Conservation (phyloP, 2,113 vertebrate genomes). For the Amphiprion ocellaris region DNA sequence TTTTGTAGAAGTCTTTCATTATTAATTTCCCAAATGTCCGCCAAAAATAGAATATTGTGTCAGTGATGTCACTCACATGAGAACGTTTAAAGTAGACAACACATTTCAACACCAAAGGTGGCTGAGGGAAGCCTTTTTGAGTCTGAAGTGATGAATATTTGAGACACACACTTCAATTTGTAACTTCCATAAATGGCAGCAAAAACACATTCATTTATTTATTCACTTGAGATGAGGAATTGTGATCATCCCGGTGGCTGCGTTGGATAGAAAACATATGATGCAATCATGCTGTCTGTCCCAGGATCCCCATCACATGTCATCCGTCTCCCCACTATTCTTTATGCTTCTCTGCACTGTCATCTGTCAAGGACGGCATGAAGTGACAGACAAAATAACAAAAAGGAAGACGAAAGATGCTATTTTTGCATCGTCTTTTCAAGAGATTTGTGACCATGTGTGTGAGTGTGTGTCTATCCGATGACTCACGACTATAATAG, state of each 20-base stretch:
- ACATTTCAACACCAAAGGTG: no score
- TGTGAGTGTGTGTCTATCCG: neutral
- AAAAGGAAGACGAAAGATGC: constrained; percentile 9
- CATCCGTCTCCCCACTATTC: neutral
- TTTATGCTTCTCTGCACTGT: constrained; percentile 13
- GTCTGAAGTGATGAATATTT: neutral
- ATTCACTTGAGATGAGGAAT: neutral
- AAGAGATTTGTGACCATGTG: neutral
- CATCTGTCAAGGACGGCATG: constrained; percentile 24
- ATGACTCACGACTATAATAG: constrained; percentile 59
- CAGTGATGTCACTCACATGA: neutral
- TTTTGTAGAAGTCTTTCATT: neutral
- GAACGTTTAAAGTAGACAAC: no score
- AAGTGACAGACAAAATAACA: neutral
- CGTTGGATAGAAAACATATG: neutral
- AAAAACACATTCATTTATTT: neutral
- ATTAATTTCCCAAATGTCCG: neutral
- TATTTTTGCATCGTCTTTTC: constrained; percentile 30
- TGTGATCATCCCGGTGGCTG: neutral
- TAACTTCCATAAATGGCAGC: neutral
- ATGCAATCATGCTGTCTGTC: constrained; percentile 2
- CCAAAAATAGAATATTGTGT: no score
- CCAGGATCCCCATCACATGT: constrained; percentile 12
- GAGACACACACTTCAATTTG: neutral
- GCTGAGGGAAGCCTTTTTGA: no score